Evolutionary conservation across 2,888 invertebrate species (phyloP), one percentile per base, ranked within the genome.

Genomic region (Caprella mutica): DNA sequence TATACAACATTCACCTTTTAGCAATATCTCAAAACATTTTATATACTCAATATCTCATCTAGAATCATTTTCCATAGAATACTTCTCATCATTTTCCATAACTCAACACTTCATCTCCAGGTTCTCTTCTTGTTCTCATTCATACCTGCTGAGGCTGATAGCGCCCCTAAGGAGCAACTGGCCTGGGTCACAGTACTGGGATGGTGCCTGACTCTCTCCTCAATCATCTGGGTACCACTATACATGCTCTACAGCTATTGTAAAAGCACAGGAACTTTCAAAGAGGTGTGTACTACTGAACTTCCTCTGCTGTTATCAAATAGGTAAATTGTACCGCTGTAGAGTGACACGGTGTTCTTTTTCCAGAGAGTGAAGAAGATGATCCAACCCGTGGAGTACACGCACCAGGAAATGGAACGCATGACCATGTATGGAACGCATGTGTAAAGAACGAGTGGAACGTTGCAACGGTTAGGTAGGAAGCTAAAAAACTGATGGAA

Each of bases 41-140:
- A n/a, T n/a, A n/a, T n/a, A n/a, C n/a, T n/a, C n/a, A n/a, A n/a
- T n/a, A n/a, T n/a, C n/a, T n/a, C n/a, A n/a, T n/a, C n/a, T n/a
- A n/a, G n/a, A n/a, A n/a, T n/a, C n/a, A n/a, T n/a, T n/a, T n/a
- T n/a, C n/a, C n/a, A n/a, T n/a, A n/a, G n/a, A n/a, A n/a, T n/a
- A n/a, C n/a, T n/a, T n/a, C n/a, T n/a, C n/a, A n/a, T n/a, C n/a
- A n/a, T n/a, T n/a, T n/a, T n/a, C n/a, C n/a, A n/a, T n/a, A n/a
- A n/a, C n/a, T n/a, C n/a, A n/a, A n/a, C n/a, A n/a, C n/a, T n/a
- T n/a, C n/a, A n/a, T n/a, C n/a, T n/a, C 24, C 71, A 84, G 84
- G 75, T 81, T 14, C 84, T 92, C 61, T 90, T 91, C 74, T 80
- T 88, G 59, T 85, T 86, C 74, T 88, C 88, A 0, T 77, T 91